Evolutionary conservation across 2,888 invertebrate species (phyloP).

Genomic region (Dusona sp.): DNA sequence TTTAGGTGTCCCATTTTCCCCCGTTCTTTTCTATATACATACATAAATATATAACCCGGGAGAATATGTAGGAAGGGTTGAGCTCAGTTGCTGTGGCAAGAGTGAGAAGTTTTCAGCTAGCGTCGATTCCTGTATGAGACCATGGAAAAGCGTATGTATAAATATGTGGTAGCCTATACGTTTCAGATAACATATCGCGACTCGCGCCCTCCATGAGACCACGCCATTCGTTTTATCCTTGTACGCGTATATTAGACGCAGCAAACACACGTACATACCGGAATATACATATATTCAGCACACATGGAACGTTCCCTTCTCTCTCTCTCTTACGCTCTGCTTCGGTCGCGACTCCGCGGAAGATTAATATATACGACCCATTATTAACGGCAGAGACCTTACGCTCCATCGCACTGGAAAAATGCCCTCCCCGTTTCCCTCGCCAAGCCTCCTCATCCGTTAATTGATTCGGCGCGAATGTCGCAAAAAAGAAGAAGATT

Average conservation of each 20-base stretch:
- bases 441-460: conserved; percentile 51
- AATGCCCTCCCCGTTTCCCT: conserved; percentile 51
- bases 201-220: conserved; percentile 75
- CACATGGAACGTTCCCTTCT: conserved; percentile 42
- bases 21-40: background rate
- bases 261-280: background rate
- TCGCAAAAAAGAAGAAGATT: conserved; percentile 47
- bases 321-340: conserved; percentile 63
- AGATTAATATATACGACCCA: conserved; percentile 79
- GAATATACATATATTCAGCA: background rate
- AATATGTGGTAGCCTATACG: conserved; percentile 57
- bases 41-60: conserved; percentile 8
- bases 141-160: conserved; percentile 21
- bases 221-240: conserved; percentile 80
- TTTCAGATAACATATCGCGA: conserved; percentile 81
- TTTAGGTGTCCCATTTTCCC: background rate
- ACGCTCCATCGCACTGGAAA: conserved; percentile 73
- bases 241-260: conserved; percentile 76
- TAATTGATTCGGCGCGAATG: conserved; percentile 64
- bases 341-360: conserved; percentile 57
- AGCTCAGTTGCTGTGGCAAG: conserved; percentile 55
- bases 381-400: conserved; percentile 77
- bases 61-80: conserved; percentile 49
- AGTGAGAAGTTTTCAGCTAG: conserved; percentile 44
- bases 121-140: conserved; percentile 33